Base-by-base conservation (phyloP, 2,888 invertebrate genomes). In the Uloborus plumipes region DNA sequence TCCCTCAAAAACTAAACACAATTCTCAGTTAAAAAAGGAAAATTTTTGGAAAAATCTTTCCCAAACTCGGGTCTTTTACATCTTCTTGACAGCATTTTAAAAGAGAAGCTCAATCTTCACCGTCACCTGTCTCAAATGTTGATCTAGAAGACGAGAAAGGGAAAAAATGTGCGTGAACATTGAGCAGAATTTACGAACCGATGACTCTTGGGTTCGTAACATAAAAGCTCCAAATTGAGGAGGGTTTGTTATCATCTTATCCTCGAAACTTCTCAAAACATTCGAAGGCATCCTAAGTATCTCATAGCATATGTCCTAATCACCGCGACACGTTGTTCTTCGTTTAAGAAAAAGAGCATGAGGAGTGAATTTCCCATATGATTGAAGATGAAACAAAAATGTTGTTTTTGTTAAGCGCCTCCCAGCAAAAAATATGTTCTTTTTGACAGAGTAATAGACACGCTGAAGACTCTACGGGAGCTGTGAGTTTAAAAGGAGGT, bases 361-460 rank as follows among this genome's bases (percentile, higher is more conserved):
- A 31, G 31, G n/a, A 20, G 53, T 9, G 64, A 26, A 50, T 50
- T 58, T 64, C 39, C 18, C 58, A 39, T 61, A 72, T 62, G 72
- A 72, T 69, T 51, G 50, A 69, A 76, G 55, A 47, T 31, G 59
- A 77, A 49, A 59, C 59, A 70, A 67, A 76, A 78, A 71, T 79
- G 80, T 80, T 80, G 80, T 80, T 80, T 80, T 80, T 80, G 73
- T 62, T 69, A 69, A 78, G 69, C 53, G 72, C 50, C 72, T 69
- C 65, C n/a, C 39, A 53, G 59, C 65, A 55, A 39, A 64, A 66
- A 55, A 66, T 66, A 66, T 72, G 80, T 74, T 74, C 66, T 16
- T 73, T 72, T 66, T 80, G 80, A 74, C 80, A 80, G 73, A 22
- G 73, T 80, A 80, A 80, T 80, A 80, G 80, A 80, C 80, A 74